Conservation (phyloP, 92 coral and sea anemone species). For the Heteractis magnifica region DNA sequence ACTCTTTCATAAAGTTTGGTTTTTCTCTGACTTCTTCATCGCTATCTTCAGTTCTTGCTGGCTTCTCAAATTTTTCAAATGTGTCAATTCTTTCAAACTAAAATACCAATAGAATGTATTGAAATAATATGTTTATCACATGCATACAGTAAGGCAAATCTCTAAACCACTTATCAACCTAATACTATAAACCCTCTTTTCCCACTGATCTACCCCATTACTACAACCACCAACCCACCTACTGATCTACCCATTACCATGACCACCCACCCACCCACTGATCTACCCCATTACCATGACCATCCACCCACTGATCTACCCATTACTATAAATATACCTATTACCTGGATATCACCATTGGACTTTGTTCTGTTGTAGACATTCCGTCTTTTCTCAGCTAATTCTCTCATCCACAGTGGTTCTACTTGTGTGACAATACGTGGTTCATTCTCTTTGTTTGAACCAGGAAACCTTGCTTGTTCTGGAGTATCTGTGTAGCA, state of each 20-base stretch:
- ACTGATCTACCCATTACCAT: no score
- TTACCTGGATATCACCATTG: slow-evolving; percentile 34
- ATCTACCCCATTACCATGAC: no score
- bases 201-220: no score
- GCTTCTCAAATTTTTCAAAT: slow-evolving; percentile 17
- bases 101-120: not conserved
- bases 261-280: no score
- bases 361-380: slow-evolving; percentile 11
- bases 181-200: no score
- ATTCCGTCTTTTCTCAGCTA: slow-evolving; percentile 47
- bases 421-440: slow-evolving; percentile 43
- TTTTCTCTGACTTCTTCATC: slow-evolving; percentile 41
- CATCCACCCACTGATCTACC: no score
- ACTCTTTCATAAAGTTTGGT: slow-evolving; percentile 86
- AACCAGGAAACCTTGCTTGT: not conserved
- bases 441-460: slow-evolving; percentile 56
- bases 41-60: slow-evolving; percentile 44
- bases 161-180: not conserved
- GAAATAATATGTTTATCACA: not conserved
- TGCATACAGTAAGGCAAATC: not conserved
- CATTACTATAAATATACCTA: not conserved
- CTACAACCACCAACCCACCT: no score
- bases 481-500: not conserved
- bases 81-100: slow-evolving; percentile 28
- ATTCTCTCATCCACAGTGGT: slow-evolving; percentile 72